Base-by-base conservation (phyloP, 2,888 invertebrate species). In the Pyrrhosoma nymphula region DNA sequence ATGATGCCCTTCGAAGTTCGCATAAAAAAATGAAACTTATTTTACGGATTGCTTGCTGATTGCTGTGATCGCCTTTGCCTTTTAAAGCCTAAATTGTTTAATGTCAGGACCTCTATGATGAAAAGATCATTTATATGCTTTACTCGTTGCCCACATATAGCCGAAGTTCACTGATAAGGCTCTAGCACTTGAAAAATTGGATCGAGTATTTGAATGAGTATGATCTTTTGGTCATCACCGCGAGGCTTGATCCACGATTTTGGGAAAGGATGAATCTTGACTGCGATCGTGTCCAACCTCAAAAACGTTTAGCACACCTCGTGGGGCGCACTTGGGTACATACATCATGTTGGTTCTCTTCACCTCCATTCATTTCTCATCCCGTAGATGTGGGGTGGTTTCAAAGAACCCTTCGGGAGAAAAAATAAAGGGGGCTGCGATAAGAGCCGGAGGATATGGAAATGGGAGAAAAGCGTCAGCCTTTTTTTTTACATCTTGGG, bases 391-490 rank as follows among this genome's bases (percentile, higher is more conserved):
- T 35, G 82, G 30, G 2, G 82, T 35, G 35, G 35, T 35, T 82
- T 82, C 82, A 82, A 82, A 82, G 82, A 35, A 30, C 82, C 82
- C 82, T 35, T 82, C 16, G 82, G 30, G 35, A 82, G 82, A 35
- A 35, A n/a, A 60, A 35, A 82, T 82, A 82, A 82, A 35, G 82
- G 35, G 47, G 35, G 8, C 82, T 82, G 82, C 82, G 14, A 35
- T 82, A 82, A 82, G 82, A 82, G 82, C 82, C 82, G 35, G 82
- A 35, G 82, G 82, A 82, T 35, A 82, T 82, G 82, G 82, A 30
- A 82, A 35, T 82, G 82, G 82, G 30, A 82, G 82, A 35, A 35
- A 35, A 82, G 35, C 82, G 82, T 82, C 82, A 82, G 82, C 82
- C 82, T 82, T 82, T 82, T n/a, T 75, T 82, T 82, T 82, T 82